Percentiles rank a stretch among this genome's conserved stretches.
Conservation (phyloP, 92 coral and sea anemone species). For the Pocillopora meandrina region DNA sequence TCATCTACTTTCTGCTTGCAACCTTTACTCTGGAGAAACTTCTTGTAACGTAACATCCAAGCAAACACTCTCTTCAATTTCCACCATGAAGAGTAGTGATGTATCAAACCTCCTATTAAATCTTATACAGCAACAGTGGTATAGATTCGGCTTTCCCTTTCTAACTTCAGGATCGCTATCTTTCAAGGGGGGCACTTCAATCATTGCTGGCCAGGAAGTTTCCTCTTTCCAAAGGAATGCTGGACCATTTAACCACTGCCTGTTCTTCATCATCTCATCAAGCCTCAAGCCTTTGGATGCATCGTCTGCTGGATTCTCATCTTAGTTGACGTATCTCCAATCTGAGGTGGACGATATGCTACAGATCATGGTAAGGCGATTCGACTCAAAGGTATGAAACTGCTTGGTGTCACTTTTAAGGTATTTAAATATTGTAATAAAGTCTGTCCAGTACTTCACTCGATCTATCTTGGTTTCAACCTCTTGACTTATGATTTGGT, state of each 20-base stretch:
- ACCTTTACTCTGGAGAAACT: constrained; percentile 5
- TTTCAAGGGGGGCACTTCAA: constrained; percentile 26
- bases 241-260: constrained; percentile 34
- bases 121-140: neutral
- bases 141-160: constrained; percentile 53
- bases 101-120: neutral
- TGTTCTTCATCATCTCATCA: constrained; percentile 19
- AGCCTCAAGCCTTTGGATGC: constrained; percentile 42
- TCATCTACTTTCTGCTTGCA: neutral
- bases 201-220: constrained; percentile 32
- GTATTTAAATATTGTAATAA: constrained; percentile 45
- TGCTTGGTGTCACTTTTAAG: constrained; percentile 33
- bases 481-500: constrained; percentile 28
- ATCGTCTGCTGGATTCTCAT: constrained; percentile 60
- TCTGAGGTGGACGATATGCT: constrained; percentile 27
- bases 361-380: constrained; percentile 30
- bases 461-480: constrained; percentile 28
- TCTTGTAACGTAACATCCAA: constrained; percentile 27
- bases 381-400: constrained; percentile 43
- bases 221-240: constrained; percentile 43
- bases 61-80: constrained; percentile 26
- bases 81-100: constrained; percentile 32
- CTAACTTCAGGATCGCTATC: constrained; percentile 63
- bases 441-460: constrained; percentile 50
- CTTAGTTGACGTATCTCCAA: constrained; percentile 50